phyloP scores from a whole-genome alignment of 2,888 invertebrate species.

The Polymixis flavicincta region DNA sequence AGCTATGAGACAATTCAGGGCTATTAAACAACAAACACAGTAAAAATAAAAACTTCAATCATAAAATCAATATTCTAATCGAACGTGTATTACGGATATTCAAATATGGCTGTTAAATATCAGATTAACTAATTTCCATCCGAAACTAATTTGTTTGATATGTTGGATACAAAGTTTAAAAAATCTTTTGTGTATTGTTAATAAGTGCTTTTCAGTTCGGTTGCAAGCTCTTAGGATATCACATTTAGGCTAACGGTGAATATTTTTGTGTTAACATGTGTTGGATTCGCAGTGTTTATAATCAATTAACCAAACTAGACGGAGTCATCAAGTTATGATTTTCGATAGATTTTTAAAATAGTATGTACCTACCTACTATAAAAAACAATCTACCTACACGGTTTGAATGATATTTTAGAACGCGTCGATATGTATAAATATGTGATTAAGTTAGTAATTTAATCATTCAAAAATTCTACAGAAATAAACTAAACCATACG shows the following conservation, averaged over 20 bases:
- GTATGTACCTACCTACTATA: no score
- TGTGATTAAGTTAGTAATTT: neutral
- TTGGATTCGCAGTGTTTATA: neutral
- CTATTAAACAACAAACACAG: no score
- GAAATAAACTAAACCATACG: neutral
- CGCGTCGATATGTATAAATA: neutral
- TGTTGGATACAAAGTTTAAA: conserved; percentile 4
- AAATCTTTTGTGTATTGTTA: neutral
- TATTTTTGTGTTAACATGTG: neutral
- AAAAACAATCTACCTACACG: neutral
- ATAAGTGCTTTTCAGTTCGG: neutral
- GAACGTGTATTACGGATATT: conserved; percentile 11
- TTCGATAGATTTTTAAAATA: neutral
- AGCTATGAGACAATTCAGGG: no score
- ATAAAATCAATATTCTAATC: conserved; percentile 16
- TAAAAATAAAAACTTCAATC: no score
- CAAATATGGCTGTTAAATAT: conserved; percentile 18
- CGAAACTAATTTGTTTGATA: conserved; percentile 12
- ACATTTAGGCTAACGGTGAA: neutral
- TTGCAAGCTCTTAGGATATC: neutral
- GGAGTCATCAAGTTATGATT: neutral
- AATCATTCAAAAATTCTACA: neutral
- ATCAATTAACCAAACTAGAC: neutral
- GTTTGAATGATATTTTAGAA: neutral
- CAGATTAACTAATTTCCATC: no score